Percentiles rank a stretch among this genome's conserved stretches.
These are phyloP conservation scores for Drosophila melanica DNA, from an alignment of 1,140 invertebrate genomes.

Conservation along the genomic window DNA sequence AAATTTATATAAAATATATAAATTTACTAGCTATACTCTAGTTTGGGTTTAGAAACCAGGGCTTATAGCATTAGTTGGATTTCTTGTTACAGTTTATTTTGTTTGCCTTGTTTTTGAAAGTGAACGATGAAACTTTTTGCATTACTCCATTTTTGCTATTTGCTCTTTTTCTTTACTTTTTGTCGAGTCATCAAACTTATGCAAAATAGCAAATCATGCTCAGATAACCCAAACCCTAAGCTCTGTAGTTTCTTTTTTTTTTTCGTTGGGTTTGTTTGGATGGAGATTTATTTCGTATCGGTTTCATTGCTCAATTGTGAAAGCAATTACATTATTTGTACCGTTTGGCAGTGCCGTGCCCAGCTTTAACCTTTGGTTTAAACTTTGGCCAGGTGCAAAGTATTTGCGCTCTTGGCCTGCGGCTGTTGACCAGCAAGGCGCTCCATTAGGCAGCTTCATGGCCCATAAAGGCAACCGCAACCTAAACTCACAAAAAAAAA, in stretches of 20 bases:
- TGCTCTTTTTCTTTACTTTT: background rate
- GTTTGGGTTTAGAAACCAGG: background rate
- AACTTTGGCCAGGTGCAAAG: slow-evolving; percentile 33
- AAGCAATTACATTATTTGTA: slow-evolving; percentile 66
- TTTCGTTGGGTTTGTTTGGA: slow-evolving; percentile 7
- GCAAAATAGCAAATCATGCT: slow-evolving; percentile 15
- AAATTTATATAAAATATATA: no score
- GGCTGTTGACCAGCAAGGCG: slow-evolving; percentile 63
- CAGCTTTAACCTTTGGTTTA: slow-evolving; percentile 53
- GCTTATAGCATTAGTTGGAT: slow-evolving; percentile 1
- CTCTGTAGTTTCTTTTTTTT: background rate
- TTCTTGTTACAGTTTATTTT: background rate
- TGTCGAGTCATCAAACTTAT: slow-evolving; percentile 24
- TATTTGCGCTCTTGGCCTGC: background rate
- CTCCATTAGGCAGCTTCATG: slow-evolving; percentile 61
- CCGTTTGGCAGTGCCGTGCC: slow-evolving; percentile 35
- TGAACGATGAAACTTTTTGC: background rate
- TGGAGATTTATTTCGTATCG: slow-evolving; percentile 40
- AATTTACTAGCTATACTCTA: background rate
- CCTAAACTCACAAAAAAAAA: background rate
- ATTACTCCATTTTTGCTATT: slow-evolving; percentile 11
- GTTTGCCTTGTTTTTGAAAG: background rate
- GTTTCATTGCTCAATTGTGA: slow-evolving; percentile 67
- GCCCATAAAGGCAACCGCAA: slow-evolving; percentile 5
- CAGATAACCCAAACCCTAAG: background rate